Conservation (phyloP, 2,888 invertebrate species). For the Pimpla rufipes region DNA sequence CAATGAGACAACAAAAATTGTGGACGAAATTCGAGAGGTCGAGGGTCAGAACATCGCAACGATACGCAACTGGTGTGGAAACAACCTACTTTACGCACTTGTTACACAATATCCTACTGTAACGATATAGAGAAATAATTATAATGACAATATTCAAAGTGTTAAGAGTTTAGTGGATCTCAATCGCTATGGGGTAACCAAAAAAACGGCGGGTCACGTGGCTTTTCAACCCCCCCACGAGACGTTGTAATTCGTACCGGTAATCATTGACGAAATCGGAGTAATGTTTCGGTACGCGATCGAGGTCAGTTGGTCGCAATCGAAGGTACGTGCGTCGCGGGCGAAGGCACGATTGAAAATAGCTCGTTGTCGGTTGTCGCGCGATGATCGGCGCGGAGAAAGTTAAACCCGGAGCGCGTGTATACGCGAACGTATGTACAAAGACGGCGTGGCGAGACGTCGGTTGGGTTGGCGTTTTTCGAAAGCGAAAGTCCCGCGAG, state of each 20-base stretch:
- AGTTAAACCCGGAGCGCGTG: conserved; percentile 59
- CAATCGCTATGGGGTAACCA: no score
- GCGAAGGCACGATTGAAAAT: conserved; percentile 64
- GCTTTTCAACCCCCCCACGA: not conserved
- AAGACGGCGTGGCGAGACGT: conserved; percentile 39
- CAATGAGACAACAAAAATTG: no score
- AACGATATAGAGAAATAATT: no score
- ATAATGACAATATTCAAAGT: no score
- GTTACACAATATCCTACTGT: no score
- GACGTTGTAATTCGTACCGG: not conserved
- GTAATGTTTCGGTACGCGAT: conserved; percentile 28
- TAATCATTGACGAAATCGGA: conserved; percentile 15
- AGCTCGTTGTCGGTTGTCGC: conserved; percentile 22
- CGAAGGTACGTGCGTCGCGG: conserved; percentile 47
- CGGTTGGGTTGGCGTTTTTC: conserved; percentile 70
- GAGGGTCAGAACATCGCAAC: no score
- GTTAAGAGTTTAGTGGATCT: no score
- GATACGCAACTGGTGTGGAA: no score
- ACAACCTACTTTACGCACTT: no score
- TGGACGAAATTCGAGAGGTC: no score
- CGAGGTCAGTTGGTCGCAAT: conserved; percentile 60
- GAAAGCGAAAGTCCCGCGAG: conserved; percentile 80
- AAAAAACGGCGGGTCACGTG: not conserved
- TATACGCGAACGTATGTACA: conserved; percentile 41
- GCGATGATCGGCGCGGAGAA: conserved; percentile 69